Percentiles rank a stretch among this genome's conserved stretches.
Conservation (phyloP, 1,140 invertebrate genomes). For the Nylanderia fulva region DNA sequence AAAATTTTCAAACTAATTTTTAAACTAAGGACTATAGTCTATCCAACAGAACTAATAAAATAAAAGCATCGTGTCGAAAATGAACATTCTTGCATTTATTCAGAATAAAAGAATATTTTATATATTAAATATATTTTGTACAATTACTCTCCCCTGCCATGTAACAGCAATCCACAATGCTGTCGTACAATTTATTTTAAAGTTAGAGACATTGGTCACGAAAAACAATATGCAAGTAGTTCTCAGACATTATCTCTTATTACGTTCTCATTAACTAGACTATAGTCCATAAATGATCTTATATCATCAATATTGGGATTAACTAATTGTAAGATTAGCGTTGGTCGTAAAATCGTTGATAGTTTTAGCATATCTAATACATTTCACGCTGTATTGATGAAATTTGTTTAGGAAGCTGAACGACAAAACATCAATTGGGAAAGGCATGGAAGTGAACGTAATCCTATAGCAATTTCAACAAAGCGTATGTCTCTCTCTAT, state of each 20-base stretch:
- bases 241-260: conserved; percentile 48
- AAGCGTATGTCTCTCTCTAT: conserved; percentile 72
- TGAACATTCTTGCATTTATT: conserved; percentile 55
- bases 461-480: conserved; percentile 73
- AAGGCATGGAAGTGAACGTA: conserved; percentile 65
- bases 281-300: conserved; percentile 29
- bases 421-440: conserved; percentile 78
- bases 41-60: conserved; percentile 38
- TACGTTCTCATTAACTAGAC: conserved; percentile 45
- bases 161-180: not conserved
- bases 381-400: conserved; percentile 64
- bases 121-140: not conserved
- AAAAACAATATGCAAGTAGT: conserved; percentile 46
- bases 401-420: conserved; percentile 75
- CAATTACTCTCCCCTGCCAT: too few species aligned
- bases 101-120: not conserved
- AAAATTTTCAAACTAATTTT: conserved; percentile 55
- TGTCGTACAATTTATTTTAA: not conserved
- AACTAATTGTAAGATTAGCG: conserved; percentile 73
- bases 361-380: conserved; percentile 67
- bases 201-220: conserved; percentile 18
- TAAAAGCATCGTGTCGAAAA: conserved; percentile 1
- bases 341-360: conserved; percentile 79
- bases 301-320: conserved; percentile 61
- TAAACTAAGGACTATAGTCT: conserved; percentile 41